These are phyloP conservation scores for Archilochus colubris DNA, from an alignment of 2,113 vertebrate genomes.

Conservation along the genomic window DNA sequence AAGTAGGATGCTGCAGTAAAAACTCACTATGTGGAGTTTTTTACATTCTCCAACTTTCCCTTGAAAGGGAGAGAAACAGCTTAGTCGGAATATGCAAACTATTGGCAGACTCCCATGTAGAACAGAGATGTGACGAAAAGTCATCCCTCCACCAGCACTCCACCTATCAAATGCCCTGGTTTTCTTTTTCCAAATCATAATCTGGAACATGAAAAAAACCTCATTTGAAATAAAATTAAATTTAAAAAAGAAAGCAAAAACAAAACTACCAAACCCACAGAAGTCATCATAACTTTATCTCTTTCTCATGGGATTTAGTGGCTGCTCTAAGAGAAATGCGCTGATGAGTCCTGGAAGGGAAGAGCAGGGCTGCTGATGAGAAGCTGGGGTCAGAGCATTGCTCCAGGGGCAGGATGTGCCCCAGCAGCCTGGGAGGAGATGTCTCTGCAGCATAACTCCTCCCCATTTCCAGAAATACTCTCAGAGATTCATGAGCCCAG, in stretches of 20 bases:
- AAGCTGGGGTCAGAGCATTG: background rate
- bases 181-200: background rate
- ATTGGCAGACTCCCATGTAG: background rate
- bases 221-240: background rate
- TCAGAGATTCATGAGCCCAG: background rate
- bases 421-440: background rate
- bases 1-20: background rate
- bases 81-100: background rate
- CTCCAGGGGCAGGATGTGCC: background rate
- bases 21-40: background rate
- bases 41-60: background rate
- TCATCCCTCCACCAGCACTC: background rate
- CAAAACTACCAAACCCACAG: too few species aligned
- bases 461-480: background rate
- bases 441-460: background rate
- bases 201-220: background rate
- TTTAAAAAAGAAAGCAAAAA: too few species aligned
- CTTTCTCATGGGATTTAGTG: background rate
- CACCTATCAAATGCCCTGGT: background rate
- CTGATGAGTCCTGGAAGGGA: background rate
- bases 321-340: background rate
- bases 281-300: background rate
- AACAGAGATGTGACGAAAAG: background rate
- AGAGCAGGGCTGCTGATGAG: background rate
- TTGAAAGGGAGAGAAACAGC: background rate